Conservation (phyloP, 2,797 vertebrate genomes). For the Sebastolobus altivelis region DNA sequence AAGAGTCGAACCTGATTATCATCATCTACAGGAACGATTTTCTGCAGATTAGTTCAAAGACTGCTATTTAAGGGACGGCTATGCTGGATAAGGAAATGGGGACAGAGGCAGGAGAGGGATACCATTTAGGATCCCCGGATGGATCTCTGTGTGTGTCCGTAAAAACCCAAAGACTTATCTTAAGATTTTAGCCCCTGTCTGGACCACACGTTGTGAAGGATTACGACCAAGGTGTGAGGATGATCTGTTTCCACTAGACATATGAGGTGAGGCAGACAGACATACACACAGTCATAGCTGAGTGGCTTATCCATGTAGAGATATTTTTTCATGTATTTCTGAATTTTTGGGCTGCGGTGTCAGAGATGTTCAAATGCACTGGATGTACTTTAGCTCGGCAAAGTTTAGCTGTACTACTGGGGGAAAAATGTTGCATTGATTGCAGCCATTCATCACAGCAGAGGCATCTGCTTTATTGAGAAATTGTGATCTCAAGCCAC, state of each 20-base stretch:
- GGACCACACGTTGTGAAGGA: slow-evolving; percentile 47
- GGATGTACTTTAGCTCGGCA: slow-evolving; percentile 10
- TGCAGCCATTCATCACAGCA: slow-evolving; percentile 60
- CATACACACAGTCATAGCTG: neutral
- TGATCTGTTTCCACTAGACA: slow-evolving; percentile 44
- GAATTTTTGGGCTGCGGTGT: neutral
- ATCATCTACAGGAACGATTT: slow-evolving; percentile 53
- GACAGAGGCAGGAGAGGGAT: slow-evolving; percentile 27
- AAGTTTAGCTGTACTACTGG: slow-evolving; percentile 27
- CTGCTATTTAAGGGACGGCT: slow-evolving; percentile 45
- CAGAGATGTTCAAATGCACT: neutral
- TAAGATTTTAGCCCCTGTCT: slow-evolving; percentile 51
- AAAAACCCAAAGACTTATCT: slow-evolving; percentile 54
- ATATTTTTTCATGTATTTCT: neutral
- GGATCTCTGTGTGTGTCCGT: slow-evolving; percentile 34
- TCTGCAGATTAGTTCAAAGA: slow-evolving; percentile 68
- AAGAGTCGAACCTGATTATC: slow-evolving; percentile 69
- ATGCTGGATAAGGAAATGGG: slow-evolving; percentile 32
- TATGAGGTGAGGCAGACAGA: neutral
- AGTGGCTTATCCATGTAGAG: slow-evolving; percentile 13
- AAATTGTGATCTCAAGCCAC: slow-evolving; percentile 37
- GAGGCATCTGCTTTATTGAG: slow-evolving; percentile 41
- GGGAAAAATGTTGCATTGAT: slow-evolving; percentile 28
- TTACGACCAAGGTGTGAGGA: slow-evolving; percentile 52
- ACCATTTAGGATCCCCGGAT: slow-evolving; percentile 6